Base-by-base conservation (phyloP, 2,113 vertebrate genomes). In the Marcusenius ussheri region DNA sequence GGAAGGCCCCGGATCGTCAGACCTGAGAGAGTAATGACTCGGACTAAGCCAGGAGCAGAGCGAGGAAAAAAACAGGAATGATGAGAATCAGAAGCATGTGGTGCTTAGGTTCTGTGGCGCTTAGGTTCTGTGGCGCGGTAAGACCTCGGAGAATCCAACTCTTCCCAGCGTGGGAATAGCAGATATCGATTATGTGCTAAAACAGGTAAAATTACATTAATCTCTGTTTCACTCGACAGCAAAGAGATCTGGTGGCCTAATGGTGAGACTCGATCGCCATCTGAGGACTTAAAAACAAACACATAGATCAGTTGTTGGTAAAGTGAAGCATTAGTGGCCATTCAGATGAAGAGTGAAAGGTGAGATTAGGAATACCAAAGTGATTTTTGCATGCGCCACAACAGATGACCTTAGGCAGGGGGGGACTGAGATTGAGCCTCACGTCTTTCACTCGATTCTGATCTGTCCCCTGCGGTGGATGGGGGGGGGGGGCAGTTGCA, bases 191-290 rank as follows among this genome's bases (percentile, higher is more conserved):
- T 95, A 96, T 95, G 93, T 93, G 94, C 93, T 93, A 92, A 31
- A 89, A 94, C 93, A 95, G 95, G 83, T 95, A 95, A 96, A 96
- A 95, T 94, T 93, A 94, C 96, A 96, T 96, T 96, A 95, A 96
- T 96, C 95, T 95, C 95, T 91, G 91, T 91, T 46, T 83, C 89
- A 92, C 90, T 93, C 95, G 95, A 96, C 94, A 94, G 91, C 70
- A 90, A 92, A 92, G 94, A 94, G 92, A 27, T 13, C 62, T 92
- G 93, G 92, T 90, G 80, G 89, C 88, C 87, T 50, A 66, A 89
- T 46, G 35, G 80, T 51, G 92, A 93, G 92, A 91, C 91, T 93
- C 92, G 90, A 93, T 94, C 94, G 92, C 89, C 7, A 83, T 92
- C 42, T 90, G 88, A 66, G 27, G 91, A 49, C 87, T 91, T 87